Conservation (phyloP, 2,797 vertebrate genomes). For the Hafferia zeledoni region DNA sequence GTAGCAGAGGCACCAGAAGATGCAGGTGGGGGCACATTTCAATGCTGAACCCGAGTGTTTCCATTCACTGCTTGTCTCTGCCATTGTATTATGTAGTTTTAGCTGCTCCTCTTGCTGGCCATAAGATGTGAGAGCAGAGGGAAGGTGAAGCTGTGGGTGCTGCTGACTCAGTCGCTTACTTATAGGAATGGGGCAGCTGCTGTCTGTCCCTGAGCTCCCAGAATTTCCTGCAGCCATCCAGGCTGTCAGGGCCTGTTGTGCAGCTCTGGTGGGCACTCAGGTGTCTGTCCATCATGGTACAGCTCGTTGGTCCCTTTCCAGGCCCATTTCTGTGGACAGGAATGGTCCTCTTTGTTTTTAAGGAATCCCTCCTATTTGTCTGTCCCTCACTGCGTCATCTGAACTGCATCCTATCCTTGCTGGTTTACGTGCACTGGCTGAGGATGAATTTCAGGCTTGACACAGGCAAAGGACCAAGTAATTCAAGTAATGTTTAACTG, state of each 20-base stretch:
- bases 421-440: background rate
- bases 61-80: background rate
- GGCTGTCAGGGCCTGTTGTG: background rate
- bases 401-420: background rate
- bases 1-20: background rate
- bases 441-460: background rate
- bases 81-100: background rate
- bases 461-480: background rate
- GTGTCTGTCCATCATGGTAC: accelerated
- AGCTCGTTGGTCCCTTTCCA: background rate
- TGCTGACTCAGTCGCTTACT: background rate
- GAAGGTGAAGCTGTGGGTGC: background rate
- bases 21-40: background rate
- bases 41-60: accelerated
- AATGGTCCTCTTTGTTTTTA: constrained; percentile 4
- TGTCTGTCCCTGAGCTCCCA: background rate
- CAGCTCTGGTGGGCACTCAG: accelerated
- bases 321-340: background rate
- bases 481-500: background rate
- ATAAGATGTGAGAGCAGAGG: background rate
- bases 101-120: background rate
- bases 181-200: background rate
- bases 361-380: background rate
- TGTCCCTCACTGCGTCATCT: background rate
- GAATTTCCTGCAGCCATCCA: background rate